A percentile compares a stretch with the other conserved stretches of the same genome.
These are phyloP conservation scores for Tachysurus fulvidraco DNA, from an alignment of 2,113 vertebrate species.

Conservation along the genomic window DNA sequence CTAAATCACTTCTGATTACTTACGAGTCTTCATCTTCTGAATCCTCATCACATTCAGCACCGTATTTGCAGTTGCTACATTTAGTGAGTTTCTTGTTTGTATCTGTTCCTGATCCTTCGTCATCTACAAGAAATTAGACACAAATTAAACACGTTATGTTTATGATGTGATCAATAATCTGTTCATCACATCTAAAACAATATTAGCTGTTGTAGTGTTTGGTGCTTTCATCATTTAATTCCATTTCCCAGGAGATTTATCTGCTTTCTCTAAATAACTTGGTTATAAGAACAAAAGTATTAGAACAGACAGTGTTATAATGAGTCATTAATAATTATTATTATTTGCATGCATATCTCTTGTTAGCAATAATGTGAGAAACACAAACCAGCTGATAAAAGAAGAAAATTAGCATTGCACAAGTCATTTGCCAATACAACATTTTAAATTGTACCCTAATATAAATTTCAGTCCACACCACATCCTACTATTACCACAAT, in stretches of 20 bases:
- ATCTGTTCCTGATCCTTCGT: slow-evolving; percentile 90
- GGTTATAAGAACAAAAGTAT: not conserved
- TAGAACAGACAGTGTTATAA: not conserved
- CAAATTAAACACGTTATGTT: not conserved
- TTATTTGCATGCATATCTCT: not conserved
- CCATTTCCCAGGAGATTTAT: not conserved
- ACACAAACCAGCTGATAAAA: too few species aligned
- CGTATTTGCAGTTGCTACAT: slow-evolving; percentile 95
- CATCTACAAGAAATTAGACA: slow-evolving; percentile 73
- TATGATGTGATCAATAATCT: not conserved
- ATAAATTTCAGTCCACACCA: not conserved
- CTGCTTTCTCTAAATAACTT: not conserved
- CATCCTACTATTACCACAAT: not conserved
- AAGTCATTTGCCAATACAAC: too few species aligned
- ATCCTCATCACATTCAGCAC: slow-evolving; percentile 97
- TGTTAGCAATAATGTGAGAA: not conserved
- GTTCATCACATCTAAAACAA: not conserved
- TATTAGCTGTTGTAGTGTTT: not conserved
- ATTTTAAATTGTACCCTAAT: not conserved
- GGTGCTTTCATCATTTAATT: not conserved
- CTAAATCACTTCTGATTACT: slow-evolving; percentile 57
- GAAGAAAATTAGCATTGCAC: too few species aligned
- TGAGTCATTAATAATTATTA: not conserved
- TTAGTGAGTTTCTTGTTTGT: slow-evolving; percentile 86
- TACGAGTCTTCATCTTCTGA: slow-evolving; percentile 89